phyloP scores from a whole-genome alignment of 35 echinoderm and acorn worm genomes.

The Apostichopus parvimensis region DNA sequence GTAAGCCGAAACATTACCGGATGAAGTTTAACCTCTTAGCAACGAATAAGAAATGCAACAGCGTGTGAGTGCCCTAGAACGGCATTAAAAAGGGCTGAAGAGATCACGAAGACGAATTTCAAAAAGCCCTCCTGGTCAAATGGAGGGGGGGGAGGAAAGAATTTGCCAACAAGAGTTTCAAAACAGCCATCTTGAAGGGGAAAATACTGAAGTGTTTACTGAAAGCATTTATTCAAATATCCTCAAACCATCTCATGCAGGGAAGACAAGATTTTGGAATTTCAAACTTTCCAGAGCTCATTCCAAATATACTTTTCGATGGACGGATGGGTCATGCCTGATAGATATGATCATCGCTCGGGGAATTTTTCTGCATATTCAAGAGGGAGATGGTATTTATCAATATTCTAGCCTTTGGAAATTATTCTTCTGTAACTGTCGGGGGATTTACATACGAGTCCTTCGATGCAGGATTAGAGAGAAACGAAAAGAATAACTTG shows the following conservation, averaged over 20 bases:
- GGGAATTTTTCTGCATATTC: too few species aligned
- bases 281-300: too few species aligned
- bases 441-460: too few species aligned
- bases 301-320: too few species aligned
- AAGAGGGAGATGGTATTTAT: too few species aligned
- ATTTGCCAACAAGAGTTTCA: background rate
- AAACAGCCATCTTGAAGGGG: background rate
- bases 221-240: background rate
- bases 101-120: background rate
- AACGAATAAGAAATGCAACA: background rate
- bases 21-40: background rate
- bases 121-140: background rate
- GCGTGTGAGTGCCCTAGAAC: background rate
- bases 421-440: too few species aligned
- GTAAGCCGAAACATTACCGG: background rate
- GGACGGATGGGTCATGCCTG: too few species aligned
- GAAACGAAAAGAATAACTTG: too few species aligned
- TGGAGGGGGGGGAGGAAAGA: background rate
- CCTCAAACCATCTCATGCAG: background rate
- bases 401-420: too few species aligned
- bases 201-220: conserved; percentile 1
- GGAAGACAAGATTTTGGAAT: background rate
- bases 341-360: too few species aligned
- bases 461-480: too few species aligned
- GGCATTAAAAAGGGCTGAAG: background rate